These are phyloP conservation scores for Hyles lineata DNA, from an alignment of 2,888 invertebrate species.

Conservation along the genomic window DNA sequence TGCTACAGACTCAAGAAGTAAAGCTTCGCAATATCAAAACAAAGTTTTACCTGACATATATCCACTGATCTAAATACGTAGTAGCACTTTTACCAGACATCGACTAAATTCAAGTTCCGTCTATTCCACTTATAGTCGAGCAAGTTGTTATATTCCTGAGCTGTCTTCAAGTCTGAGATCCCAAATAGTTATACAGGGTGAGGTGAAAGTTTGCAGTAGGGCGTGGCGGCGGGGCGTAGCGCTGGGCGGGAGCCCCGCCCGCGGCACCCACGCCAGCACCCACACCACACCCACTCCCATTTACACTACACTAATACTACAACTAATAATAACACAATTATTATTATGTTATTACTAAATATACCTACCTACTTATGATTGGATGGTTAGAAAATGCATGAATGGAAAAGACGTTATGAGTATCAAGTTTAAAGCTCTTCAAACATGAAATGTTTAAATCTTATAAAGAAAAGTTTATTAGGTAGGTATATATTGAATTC, in stretches of 20 bases:
- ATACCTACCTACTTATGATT: not conserved
- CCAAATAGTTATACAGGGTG: not conserved
- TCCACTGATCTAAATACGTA: too few species aligned
- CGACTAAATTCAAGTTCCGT: not conserved
- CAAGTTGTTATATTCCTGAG: not conserved
- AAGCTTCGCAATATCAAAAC: too few species aligned
- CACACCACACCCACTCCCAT: conserved; percentile 55
- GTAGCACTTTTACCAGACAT: too few species aligned
- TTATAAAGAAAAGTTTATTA: too few species aligned
- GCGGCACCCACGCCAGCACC: conserved; percentile 75
- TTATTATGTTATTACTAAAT: not conserved
- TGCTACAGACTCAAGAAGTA: too few species aligned
- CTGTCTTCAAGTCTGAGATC: too few species aligned
- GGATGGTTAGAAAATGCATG: not conserved
- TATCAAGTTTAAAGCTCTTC: too few species aligned
- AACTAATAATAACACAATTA: conserved; percentile 14
- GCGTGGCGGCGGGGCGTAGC: conserved; percentile 63
- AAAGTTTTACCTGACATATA: too few species aligned
- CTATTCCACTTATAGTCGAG: not conserved
- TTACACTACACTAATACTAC: conserved; percentile 40
- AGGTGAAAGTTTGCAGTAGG: conserved; percentile 43
- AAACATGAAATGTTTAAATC: too few species aligned
- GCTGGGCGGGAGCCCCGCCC: conserved; percentile 67
- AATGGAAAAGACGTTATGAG: too few species aligned
- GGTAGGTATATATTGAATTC: too few species aligned